Evolutionary conservation across 2,113 vertebrate species (phyloP).

Genomic region (Arothron firmamentum): DNA sequence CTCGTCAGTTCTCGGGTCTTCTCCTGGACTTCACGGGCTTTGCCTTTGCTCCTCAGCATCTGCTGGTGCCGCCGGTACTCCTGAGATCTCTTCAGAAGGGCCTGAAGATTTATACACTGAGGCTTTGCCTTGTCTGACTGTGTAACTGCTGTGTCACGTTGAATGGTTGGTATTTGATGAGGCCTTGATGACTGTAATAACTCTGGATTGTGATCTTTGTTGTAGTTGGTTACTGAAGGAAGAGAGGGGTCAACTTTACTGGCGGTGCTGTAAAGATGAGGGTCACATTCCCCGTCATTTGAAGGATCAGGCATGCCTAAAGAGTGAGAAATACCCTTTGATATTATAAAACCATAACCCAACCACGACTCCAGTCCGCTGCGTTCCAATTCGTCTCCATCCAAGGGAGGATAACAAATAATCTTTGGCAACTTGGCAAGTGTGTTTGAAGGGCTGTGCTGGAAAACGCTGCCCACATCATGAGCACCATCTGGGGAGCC

Average conservation of each 20-base stretch:
- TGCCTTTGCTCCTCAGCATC: conserved; percentile 65
- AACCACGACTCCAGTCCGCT: conserved; percentile 26
- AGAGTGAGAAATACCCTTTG: conserved; percentile 10
- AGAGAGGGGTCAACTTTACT: background rate
- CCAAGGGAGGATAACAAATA: conserved; percentile 64
- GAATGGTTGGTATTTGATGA: conserved; percentile 2
- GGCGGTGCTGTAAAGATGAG: conserved; percentile 4
- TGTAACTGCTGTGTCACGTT: conserved; percentile 1
- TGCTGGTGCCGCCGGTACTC: conserved; percentile 68
- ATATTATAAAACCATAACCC: conserved; percentile 7
- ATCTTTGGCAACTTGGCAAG: conserved; percentile 58
- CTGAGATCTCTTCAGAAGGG: conserved; percentile 75
- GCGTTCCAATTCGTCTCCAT: conserved; percentile 63
- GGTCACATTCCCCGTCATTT: conserved; percentile 6
- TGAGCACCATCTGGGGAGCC: conserved; percentile 4
- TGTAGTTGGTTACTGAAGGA: background rate
- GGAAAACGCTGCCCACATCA: conserved; percentile 23
- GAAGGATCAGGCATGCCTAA: conserved; percentile 4
- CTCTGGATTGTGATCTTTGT: conserved; percentile 14
- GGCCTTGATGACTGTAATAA: conserved; percentile 21
- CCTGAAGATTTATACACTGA: conserved; percentile 69
- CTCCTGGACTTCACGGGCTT: conserved; percentile 49
- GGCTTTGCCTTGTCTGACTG: conserved; percentile 32
- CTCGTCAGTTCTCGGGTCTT: conserved; percentile 42
- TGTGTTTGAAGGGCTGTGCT: conserved; percentile 45